Evolutionary conservation across 2,797 vertebrate species (phyloP).

Genomic region (Paramormyrops hopkinsi): DNA sequence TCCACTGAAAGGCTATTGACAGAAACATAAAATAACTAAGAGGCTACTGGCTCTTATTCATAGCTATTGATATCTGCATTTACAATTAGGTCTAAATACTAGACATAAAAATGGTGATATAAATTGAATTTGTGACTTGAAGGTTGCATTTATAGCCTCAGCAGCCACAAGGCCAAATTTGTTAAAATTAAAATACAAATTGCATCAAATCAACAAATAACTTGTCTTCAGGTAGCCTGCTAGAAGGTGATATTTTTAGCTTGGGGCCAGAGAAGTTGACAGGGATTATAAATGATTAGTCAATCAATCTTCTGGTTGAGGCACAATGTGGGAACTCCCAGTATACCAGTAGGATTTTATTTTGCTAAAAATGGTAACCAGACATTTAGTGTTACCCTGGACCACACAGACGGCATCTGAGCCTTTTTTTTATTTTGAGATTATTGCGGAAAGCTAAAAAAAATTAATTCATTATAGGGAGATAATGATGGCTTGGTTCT

Average conservation of each 20-base stretch:
- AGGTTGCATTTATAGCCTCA: not conserved
- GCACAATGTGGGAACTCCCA: not conserved
- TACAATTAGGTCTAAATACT: not conserved
- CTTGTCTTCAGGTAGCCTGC: not conserved
- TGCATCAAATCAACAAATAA: not conserved
- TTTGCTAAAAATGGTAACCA: not conserved
- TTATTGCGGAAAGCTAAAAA: not conserved
- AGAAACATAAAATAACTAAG: not conserved
- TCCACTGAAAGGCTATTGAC: not conserved
- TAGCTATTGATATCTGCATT: constrained; percentile 1
- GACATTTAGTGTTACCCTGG: not conserved
- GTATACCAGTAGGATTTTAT: not conserved
- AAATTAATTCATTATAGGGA: not conserved
- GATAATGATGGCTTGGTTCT: not conserved
- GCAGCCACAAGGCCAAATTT: not conserved
- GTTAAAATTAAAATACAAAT: constrained; percentile 12
- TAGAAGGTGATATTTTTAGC: not conserved
- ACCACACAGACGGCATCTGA: not conserved
- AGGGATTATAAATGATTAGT: not conserved
- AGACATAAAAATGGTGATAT: not conserved
- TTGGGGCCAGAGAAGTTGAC: not conserved
- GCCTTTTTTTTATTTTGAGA: not conserved
- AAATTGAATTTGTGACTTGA: not conserved
- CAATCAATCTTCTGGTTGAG: not conserved
- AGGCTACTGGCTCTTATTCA: not conserved